These are phyloP conservation scores for Sitta europaea DNA, from an alignment of 2,113 vertebrate species.

Conservation along the genomic window DNA sequence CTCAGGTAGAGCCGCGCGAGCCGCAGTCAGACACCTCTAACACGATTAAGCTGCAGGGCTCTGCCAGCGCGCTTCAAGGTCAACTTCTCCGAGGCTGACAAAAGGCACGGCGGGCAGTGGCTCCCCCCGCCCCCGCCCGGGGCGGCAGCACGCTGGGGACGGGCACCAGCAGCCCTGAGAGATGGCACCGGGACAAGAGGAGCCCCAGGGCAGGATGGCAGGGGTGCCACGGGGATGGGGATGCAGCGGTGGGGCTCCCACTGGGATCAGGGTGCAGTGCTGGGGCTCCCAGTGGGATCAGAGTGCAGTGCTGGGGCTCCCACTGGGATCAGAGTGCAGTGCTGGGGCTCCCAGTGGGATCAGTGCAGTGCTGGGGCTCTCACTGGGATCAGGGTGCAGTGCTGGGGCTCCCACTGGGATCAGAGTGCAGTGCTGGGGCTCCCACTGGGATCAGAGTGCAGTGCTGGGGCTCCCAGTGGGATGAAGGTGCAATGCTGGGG, in stretches of 20 bases:
- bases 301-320: too few relatives aligned
- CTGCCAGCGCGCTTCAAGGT: conserved; percentile 54
- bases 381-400: rapidly evolving
- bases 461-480: too few relatives aligned
- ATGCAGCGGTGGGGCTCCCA: rapidly evolving
- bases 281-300: too few relatives aligned
- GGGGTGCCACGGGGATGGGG: not conserved
- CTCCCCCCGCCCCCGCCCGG: not conserved
- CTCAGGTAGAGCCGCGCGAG: conserved; percentile 51
- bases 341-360: too few relatives aligned
- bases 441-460: not conserved
- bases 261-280: rapidly evolving
- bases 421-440: too few relatives aligned
- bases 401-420: not conserved
- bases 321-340: not conserved
- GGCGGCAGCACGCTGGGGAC: not conserved
- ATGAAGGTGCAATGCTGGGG: not conserved
- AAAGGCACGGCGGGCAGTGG: not conserved
- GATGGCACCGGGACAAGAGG: not conserved
- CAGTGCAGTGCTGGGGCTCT: not conserved
- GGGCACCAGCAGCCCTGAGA: not conserved
- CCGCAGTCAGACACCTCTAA: conserved; percentile 58
- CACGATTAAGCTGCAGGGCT: conserved; percentile 53
- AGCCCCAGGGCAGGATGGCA: rapidly evolving
- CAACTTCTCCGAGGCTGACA: conserved; percentile 38